A percentile compares a stretch with the other conserved stretches of the same genome.
Conservation (phyloP, 1,140 invertebrate species). For the Ceratina australensis region DNA sequence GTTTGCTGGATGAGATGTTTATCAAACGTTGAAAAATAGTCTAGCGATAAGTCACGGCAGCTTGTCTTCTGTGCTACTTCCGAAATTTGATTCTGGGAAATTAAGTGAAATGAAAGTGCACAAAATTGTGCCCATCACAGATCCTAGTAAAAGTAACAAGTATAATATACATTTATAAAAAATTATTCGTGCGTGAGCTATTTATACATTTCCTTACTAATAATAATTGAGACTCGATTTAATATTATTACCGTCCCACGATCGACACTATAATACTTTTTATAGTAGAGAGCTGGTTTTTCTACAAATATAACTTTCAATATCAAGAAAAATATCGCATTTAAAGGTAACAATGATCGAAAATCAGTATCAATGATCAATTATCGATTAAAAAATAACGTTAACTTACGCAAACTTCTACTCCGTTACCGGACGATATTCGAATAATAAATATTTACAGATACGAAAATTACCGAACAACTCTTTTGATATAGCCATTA, state of each 20-base stretch:
- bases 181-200: conserved; percentile 47
- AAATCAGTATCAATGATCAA: conserved; percentile 30
- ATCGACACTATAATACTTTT: conserved; percentile 56
- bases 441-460: conserved; percentile 55
- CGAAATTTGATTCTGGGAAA: not conserved
- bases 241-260: conserved; percentile 25
- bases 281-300: conserved; percentile 59
- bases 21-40: conserved; percentile 12
- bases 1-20: not conserved
- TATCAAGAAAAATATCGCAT: conserved; percentile 37
- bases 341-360: conserved; percentile 31
- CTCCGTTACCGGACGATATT: conserved; percentile 24
- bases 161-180: conserved; percentile 51
- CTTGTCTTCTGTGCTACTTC: not conserved
- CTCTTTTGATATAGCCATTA: conserved; percentile 50
- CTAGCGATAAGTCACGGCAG: conserved; percentile 10
- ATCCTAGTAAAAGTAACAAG: conserved; percentile 53
- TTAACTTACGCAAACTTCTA: conserved; percentile 30
- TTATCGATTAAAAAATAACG: conserved; percentile 46
- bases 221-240: conserved; percentile 16
- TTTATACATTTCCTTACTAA: conserved; percentile 30
- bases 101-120: conserved; percentile 31
- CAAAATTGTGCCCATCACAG: conserved; percentile 51
- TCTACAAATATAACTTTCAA: conserved; percentile 50
- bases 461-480: conserved; percentile 40